Conservation (phyloP, 53 echinoderm and acorn worm species). For the Stichopus horrens region DNA sequence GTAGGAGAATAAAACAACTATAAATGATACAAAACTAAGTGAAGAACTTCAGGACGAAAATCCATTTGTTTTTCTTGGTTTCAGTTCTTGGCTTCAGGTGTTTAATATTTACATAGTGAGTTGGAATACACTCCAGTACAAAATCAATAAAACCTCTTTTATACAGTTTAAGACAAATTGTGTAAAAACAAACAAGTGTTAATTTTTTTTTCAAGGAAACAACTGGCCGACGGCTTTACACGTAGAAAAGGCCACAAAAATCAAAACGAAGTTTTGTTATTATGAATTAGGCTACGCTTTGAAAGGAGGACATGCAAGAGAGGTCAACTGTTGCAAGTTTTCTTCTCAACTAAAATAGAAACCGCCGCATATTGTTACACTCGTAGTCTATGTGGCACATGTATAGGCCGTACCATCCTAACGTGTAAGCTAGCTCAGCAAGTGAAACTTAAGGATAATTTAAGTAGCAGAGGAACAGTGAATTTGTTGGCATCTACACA, state of each 20-base stretch:
- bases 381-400: no score
- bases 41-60: not conserved
- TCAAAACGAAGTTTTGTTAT: no score
- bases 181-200: not conserved
- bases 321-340: no score
- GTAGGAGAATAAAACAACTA: not conserved
- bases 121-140: not conserved
- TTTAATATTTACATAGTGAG: slow-evolving; percentile 3
- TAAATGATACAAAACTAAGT: not conserved
- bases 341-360: no score
- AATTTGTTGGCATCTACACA: no score
- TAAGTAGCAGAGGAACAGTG: no score
- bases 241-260: not conserved
- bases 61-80: not conserved
- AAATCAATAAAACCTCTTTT: not conserved
- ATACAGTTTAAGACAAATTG: not conserved
- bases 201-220: not conserved
- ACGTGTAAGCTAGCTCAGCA: no score
- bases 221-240: slow-evolving; percentile 5
- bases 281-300: no score
- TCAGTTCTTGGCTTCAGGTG: not conserved
- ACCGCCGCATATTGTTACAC: no score
- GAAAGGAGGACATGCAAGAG: no score
- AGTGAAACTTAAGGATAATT: no score
- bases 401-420: no score